phyloP scores from a whole-genome alignment of 2,113 vertebrate species.

The Toxostoma redivivum region DNA sequence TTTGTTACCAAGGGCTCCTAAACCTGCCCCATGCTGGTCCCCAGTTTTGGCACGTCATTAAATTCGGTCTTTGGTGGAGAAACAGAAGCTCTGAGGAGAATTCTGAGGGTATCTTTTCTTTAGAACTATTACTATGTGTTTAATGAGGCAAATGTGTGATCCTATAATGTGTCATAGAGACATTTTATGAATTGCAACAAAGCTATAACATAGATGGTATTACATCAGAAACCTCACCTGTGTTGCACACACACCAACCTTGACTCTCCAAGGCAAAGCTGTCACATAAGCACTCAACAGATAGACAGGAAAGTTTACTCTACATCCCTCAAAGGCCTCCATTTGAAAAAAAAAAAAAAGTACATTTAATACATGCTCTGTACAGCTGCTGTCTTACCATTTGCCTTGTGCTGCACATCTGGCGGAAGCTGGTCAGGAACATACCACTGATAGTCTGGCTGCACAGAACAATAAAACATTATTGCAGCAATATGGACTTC shows the following conservation, averaged over 20 bases:
- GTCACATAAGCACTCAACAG: not conserved
- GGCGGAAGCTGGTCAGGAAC: conserved; percentile 74
- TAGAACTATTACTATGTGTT: not conserved
- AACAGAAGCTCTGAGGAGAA: not conserved
- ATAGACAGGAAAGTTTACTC: conserved; percentile 7
- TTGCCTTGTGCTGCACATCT: conserved; percentile 70
- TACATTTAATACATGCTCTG: conserved; percentile 35
- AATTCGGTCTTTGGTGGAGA: not conserved
- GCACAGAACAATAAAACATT: conserved; percentile 71
- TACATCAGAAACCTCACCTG: not conserved
- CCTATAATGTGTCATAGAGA: not conserved
- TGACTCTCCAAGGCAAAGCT: not conserved
- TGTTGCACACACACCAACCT: not conserved
- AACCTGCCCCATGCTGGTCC: not conserved
- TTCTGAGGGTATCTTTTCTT: not conserved
- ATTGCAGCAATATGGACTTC: conserved; percentile 69
- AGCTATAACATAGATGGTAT: not conserved
- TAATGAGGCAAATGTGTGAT: not conserved
- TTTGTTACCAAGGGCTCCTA: not conserved
- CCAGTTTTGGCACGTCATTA: not conserved
- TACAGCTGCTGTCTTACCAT: conserved; percentile 74
- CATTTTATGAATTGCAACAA: not conserved
- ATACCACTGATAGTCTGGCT: conserved; percentile 74
- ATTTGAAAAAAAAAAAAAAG: conserved; percentile 47
- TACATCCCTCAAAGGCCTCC: conserved; percentile 25